Conservation (phyloP, 1,140 invertebrate species). For the Tribolium castaneum region DNA sequence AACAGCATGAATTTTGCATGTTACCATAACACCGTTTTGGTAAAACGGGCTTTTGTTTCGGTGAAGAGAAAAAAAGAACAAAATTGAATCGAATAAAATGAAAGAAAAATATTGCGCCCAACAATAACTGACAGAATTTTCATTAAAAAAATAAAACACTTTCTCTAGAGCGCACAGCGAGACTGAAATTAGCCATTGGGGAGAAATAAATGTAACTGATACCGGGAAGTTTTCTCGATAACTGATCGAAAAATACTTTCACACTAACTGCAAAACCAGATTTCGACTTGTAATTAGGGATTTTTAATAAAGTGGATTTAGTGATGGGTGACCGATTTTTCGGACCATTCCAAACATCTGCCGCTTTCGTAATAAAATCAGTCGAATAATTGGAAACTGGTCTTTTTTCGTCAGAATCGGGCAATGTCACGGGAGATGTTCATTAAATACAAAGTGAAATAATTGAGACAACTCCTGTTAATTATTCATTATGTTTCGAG, state of each 20-base stretch:
- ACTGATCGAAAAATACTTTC: constrained; percentile 12
- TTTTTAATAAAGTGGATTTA: constrained; percentile 26
- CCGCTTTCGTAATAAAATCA: constrained; percentile 24
- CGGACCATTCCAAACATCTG: constrained; percentile 16
- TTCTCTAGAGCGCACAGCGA: constrained; percentile 1
- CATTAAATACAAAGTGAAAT: constrained; percentile 26
- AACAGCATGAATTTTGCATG: constrained; percentile 24
- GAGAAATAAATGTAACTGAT: constrained; percentile 30
- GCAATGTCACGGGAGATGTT: constrained; percentile 12
- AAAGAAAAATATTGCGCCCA: neutral
- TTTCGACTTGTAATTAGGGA: neutral
- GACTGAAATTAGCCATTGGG: constrained; percentile 22
- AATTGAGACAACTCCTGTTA: constrained; percentile 29
- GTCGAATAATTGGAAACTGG: neutral
- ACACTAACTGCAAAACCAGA: neutral
- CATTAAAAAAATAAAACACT: constrained; percentile 16
- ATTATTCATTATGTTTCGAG: constrained; percentile 33
- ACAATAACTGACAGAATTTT: constrained; percentile 10
- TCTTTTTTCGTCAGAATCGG: neutral
- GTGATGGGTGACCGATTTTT: constrained; percentile 7
- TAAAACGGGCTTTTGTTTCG: constrained; percentile 1
- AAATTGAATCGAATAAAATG: neutral
- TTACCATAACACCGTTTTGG: neutral
- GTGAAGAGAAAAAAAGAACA: neutral
- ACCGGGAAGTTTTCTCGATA: neutral